A percentile compares a stretch with the other conserved stretches of the same genome.
Conservation (phyloP, 1,140 invertebrate species). For the Tachypleus tridentatus region DNA sequence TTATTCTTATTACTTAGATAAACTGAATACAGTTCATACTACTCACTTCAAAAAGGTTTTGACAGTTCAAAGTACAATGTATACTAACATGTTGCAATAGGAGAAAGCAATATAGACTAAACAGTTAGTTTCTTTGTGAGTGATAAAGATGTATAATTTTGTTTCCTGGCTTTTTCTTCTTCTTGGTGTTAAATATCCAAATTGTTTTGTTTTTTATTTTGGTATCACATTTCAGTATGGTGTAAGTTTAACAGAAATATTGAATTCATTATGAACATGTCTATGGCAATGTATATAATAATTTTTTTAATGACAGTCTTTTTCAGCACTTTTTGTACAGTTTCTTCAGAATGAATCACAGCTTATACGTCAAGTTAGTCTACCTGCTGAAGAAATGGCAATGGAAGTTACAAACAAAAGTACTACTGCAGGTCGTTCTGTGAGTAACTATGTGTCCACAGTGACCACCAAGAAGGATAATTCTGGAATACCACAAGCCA, state of each 20-base stretch:
- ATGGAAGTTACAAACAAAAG: slow-evolving; percentile 10
- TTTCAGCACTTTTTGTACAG: slow-evolving; percentile 77
- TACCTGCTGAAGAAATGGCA: slow-evolving; percentile 44
- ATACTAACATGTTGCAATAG: too few relatives aligned
- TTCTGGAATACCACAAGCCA: not conserved
- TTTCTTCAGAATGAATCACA: slow-evolving; percentile 77
- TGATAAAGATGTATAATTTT: too few relatives aligned
- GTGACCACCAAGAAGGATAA: not conserved
- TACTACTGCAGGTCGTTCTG: not conserved
- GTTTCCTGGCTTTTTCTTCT: not conserved
- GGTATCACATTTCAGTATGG: slow-evolving; percentile 8
- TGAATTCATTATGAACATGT: slow-evolving; percentile 10
- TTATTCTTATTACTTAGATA: too few relatives aligned
- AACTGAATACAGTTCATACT: too few relatives aligned
- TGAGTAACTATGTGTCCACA: not conserved
- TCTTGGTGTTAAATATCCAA: not conserved
- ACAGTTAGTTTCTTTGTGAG: too few relatives aligned
- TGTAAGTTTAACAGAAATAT: not conserved
- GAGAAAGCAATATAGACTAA: too few relatives aligned
- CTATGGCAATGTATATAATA: slow-evolving; percentile 14
- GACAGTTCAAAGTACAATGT: too few relatives aligned
- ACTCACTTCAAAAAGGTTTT: too few relatives aligned
- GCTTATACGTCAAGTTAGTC: slow-evolving; percentile 47
- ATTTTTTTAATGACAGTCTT: slow-evolving; percentile 39
- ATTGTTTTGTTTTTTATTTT: slow-evolving; percentile 9